Base-by-base conservation (phyloP, 2,113 vertebrate genomes). In the Cygnus atratus region DNA sequence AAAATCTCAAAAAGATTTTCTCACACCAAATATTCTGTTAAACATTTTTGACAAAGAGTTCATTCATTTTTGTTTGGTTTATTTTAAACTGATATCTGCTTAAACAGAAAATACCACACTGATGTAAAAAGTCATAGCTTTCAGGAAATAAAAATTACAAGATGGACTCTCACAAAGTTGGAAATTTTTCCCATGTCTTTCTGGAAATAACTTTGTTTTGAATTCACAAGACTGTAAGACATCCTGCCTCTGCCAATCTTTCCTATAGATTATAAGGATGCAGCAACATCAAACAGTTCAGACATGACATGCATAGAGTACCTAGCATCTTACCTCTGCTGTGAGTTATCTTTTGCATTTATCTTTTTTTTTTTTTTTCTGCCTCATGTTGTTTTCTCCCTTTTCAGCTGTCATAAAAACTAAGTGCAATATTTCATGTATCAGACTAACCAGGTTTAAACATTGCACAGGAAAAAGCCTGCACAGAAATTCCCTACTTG, bases 231-330 rank as follows among this genome's bases (percentile, higher is more conserved):
- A 22, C 8, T 54, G 6, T 10, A 63, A 26, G 48, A 16, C 24
- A 44, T 65, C 37, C 19, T 31, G 25, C 9, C 3, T 54, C 15
- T 73, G 9, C 21, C 11, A 28, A n/a, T 61, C 18, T 63, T 84
- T 92, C 31, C n/a, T 67, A n/a, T 13, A 59, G 14, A 65, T 71
- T n/a, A 48, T 2, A 31, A 0, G 11, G 13, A 55, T 35, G 13
- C 9, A 79, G n/a, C 5, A 82, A 22, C 25, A 48, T 39, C 28
- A 82, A 92, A 52, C 10, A 19, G 2, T 54, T 84, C 55, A 43
- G 4, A 19, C 4, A 8, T 6, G 18, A 21, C 2, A 7, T 35
- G 63, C 15, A 10, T n/a, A 29, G 1, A 37, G 11, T 22, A 9
- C 39, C 65, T 77, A 24, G 10, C 25, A 31, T 61, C 48, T 88